A percentile compares a stretch with the other conserved stretches of the same genome.
phyloP scores from a whole-genome alignment of 2,113 vertebrate species.

The Marmota flaviventris region DNA sequence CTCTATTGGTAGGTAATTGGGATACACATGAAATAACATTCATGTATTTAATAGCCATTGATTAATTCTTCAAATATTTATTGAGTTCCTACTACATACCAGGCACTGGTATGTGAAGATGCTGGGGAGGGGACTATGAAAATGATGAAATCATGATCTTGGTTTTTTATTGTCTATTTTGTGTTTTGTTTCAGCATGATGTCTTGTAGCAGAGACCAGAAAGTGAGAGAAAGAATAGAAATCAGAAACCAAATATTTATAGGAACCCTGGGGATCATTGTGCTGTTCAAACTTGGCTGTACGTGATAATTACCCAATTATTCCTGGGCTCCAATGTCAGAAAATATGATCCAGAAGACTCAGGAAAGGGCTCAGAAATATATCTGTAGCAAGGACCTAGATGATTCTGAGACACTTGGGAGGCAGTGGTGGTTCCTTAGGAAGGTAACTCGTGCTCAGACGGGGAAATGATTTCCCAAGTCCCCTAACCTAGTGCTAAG shows the following conservation, averaged over 20 bases:
- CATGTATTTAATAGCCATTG: constrained; percentile 52
- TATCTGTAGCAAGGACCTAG: background rate
- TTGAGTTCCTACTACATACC: background rate
- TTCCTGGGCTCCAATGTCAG: background rate
- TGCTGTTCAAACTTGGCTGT: background rate
- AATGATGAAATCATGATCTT: constrained; percentile 35
- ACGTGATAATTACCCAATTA: background rate
- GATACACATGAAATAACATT: constrained; percentile 52
- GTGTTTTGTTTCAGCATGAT: background rate
- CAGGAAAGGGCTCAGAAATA: background rate
- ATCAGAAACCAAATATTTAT: constrained; percentile 43
- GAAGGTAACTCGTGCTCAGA: background rate
- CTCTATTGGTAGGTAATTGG: constrained; percentile 33
- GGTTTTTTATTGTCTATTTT: constrained; percentile 52
- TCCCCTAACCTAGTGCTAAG: background rate
- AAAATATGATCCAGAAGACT: constrained; percentile 4
- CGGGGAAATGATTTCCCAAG: background rate
- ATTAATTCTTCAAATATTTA: constrained; percentile 67
- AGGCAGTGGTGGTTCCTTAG: background rate
- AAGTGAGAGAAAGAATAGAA: constrained; percentile 32
- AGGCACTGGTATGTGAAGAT: background rate
- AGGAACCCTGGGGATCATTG: background rate
- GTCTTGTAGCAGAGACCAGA: constrained; percentile 10
- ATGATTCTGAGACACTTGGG: background rate
- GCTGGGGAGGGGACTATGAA: background rate